A percentile compares a stretch with the other conserved stretches of the same genome.
Conservation (phyloP, 2,797 vertebrate genomes). For the Balearica regulorum region DNA sequence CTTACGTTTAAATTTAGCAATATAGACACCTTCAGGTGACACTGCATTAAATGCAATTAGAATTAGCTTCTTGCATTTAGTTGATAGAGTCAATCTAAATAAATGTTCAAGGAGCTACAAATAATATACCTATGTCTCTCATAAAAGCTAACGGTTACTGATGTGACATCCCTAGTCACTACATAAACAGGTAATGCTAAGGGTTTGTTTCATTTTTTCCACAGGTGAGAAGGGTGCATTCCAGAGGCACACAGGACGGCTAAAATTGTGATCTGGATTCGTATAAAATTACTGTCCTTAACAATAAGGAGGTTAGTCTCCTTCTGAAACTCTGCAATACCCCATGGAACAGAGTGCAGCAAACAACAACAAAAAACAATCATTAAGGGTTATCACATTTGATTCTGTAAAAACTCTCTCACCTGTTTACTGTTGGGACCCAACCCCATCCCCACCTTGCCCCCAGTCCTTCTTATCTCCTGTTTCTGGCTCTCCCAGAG, state of each 20-base stretch:
- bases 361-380: neutral
- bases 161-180: neutral
- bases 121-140: neutral
- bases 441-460: neutral
- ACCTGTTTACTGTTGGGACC: neutral
- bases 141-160: neutral
- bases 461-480: neutral
- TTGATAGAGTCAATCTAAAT: neutral
- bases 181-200: neutral
- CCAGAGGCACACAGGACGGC: neutral
- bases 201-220: neutral
- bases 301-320: neutral
- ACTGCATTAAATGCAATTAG: conserved; percentile 3
- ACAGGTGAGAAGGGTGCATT: neutral
- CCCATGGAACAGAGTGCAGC: neutral
- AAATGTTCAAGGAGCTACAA: neutral
- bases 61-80: conserved; percentile 15
- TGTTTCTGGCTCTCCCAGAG: neutral
- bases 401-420: neutral
- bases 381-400: neutral
- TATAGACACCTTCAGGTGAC: conserved; percentile 20
- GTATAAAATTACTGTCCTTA: neutral
- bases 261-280: neutral
- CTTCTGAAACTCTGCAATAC: neutral
- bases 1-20: conserved; percentile 14